A percentile compares a stretch with the other conserved stretches of the same genome.
Evolutionary conservation across 2,113 vertebrate genomes (phyloP).

Genomic region (Abramis brama): DNA sequence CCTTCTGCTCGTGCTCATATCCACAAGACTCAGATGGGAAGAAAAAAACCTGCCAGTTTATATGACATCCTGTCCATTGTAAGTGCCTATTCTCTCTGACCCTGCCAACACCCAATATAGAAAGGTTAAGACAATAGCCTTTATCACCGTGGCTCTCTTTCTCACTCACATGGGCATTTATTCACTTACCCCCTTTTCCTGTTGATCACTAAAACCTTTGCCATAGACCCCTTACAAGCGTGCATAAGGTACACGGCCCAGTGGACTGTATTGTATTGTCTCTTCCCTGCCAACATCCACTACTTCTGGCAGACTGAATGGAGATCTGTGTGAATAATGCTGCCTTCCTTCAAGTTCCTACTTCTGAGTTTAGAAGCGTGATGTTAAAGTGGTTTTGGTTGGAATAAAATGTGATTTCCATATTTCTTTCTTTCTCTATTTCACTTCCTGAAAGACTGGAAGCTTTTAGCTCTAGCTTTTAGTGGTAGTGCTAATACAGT

Average conservation of each 20-base stretch:
- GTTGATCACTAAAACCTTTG: conserved; percentile 38
- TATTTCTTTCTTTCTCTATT: conserved; percentile 9
- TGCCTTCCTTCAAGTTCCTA: not conserved
- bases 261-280: conserved; percentile 7
- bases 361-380: not conserved
- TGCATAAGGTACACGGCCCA: not conserved
- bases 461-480: conserved; percentile 23
- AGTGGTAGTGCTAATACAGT: not conserved
- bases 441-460: not conserved
- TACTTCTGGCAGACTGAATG: conserved; percentile 12
- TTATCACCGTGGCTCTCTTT: conserved; percentile 32
- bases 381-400: not conserved
- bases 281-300: conserved; percentile 15
- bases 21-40: conserved; percentile 60
- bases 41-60: conserved; percentile 62
- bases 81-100: conserved; percentile 53
- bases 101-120: conserved; percentile 64
- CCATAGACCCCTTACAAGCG: conserved; percentile 5
- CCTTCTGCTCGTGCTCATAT: conserved; percentile 42
- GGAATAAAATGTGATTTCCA: not conserved
- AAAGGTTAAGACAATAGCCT: conserved; percentile 67
- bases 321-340: conserved; percentile 3
- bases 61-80: conserved; percentile 70
- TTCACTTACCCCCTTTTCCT: conserved; percentile 33
- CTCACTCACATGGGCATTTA: conserved; percentile 21